Conservation (phyloP, 2,888 invertebrate species). For the Lochmaea crataegi region DNA sequence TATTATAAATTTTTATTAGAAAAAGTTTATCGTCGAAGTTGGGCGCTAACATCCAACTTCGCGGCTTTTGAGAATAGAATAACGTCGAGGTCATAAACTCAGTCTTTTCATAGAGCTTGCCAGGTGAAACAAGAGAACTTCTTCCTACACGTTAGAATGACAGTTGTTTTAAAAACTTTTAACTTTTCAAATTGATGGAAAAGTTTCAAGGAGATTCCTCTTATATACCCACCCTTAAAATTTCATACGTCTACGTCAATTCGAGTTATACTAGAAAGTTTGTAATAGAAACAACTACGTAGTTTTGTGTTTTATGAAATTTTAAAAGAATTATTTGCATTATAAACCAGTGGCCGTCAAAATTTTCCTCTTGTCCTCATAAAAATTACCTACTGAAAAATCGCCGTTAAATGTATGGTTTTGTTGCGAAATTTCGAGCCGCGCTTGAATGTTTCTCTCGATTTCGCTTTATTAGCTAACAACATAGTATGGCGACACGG, state of each 20-base stretch:
- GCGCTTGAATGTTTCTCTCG: too few relatives aligned
- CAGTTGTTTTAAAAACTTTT: slow-evolving; percentile 32
- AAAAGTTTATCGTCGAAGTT: slow-evolving; percentile 33
- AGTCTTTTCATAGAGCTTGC: slow-evolving; percentile 19
- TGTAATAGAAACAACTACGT: slow-evolving; percentile 5
- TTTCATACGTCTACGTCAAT: slow-evolving; percentile 33
- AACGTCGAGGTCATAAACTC: slow-evolving; percentile 25
- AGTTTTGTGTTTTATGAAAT: background rate
- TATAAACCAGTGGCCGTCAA: background rate
- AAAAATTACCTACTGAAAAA: too few relatives aligned
- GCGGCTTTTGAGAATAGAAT: slow-evolving; percentile 11
- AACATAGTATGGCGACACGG: too few relatives aligned
- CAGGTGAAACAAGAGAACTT: slow-evolving; percentile 24
- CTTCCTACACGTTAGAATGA: slow-evolving; percentile 26
- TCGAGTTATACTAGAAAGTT: slow-evolving; percentile 1
- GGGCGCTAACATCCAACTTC: slow-evolving; percentile 19
- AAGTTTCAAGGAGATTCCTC: slow-evolving; percentile 26
- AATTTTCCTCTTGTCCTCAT: background rate
- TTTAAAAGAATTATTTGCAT: background rate
- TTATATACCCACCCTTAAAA: slow-evolving; percentile 20
- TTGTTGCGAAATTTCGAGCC: too few relatives aligned
- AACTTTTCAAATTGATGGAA: slow-evolving; percentile 32
- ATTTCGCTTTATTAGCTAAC: too few relatives aligned
- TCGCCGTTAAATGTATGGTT: too few relatives aligned
- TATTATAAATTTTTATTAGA: slow-evolving; percentile 37